phyloP scores from a whole-genome alignment of 2,797 vertebrate species.

The Gallirallus australis region DNA sequence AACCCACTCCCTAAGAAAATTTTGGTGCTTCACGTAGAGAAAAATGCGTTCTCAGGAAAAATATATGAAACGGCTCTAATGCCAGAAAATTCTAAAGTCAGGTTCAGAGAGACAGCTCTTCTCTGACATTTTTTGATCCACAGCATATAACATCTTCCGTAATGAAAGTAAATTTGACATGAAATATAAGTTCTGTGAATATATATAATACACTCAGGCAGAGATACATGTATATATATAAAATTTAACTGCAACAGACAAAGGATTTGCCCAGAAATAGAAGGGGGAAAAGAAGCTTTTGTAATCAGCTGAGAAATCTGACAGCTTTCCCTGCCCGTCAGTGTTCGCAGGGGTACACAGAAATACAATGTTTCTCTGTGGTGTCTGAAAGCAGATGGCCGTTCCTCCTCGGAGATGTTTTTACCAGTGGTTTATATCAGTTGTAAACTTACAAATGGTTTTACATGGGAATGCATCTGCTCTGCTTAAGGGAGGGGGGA shows the following conservation, averaged over 20 bases:
- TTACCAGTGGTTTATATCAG: not conserved
- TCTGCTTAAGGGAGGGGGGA: not conserved
- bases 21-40: not conserved
- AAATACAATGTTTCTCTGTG: not conserved
- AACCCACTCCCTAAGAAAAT: not conserved
- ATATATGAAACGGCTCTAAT: not conserved
- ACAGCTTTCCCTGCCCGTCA: not conserved
- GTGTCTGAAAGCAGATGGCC: not conserved
- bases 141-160: not conserved
- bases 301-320: not conserved
- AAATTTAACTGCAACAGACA: not conserved
- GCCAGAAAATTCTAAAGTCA: not conserved
- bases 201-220: not conserved
- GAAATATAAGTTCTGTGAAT: not conserved
- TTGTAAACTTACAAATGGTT: not conserved
- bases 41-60: not conserved
- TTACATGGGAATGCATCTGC: rapidly evolving
- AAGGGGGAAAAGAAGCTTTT: not conserved
- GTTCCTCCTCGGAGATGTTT: not conserved
- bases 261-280: not conserved
- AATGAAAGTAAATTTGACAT: not conserved
- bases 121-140: not conserved
- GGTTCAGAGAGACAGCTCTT: not conserved
- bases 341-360: not conserved
- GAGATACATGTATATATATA: not conserved